Evolutionary conservation across 2,888 invertebrate species (phyloP).

Genomic region (Micoletzkya japonica): DNA sequence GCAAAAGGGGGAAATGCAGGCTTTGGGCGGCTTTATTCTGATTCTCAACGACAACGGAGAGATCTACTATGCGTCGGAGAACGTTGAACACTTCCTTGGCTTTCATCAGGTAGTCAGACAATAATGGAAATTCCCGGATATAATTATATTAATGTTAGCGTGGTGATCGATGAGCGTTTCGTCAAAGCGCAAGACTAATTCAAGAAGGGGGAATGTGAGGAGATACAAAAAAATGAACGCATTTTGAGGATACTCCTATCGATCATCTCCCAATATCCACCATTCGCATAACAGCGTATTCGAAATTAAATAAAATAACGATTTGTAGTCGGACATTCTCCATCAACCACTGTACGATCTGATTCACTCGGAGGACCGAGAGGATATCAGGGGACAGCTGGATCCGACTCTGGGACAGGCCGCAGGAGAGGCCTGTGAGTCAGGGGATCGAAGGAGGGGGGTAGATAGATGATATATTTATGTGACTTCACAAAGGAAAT

Average conservation of each 20-base stretch:
- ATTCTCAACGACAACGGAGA: constrained; percentile 93
- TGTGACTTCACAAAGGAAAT: too few relatives aligned
- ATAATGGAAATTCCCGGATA: not conserved
- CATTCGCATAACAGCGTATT: not conserved
- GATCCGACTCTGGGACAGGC: constrained; percentile 36
- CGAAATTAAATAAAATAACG: not conserved
- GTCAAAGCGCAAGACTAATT: not conserved
- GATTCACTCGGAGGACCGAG: constrained; percentile 98
- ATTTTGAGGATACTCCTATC: not conserved
- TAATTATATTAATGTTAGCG: not conserved
- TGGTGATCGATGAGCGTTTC: not conserved
- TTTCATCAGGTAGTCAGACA: constrained; percentile 86
- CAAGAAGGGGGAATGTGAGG: too few relatives aligned
- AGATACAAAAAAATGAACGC: not conserved
- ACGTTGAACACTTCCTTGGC: constrained; percentile 98
- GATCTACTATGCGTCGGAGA: constrained; percentile 98
- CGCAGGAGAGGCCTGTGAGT: too few relatives aligned
- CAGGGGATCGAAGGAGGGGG: too few relatives aligned
- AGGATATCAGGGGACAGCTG: constrained; percentile 71
- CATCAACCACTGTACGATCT: constrained; percentile 98
- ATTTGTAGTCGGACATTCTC: constrained; percentile 93
- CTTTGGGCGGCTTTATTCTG: constrained; percentile 97
- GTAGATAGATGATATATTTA: too few relatives aligned
- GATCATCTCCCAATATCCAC: not conserved
- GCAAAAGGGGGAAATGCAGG: constrained; percentile 72